phyloP scores from a whole-genome alignment of 92 coral and sea anemone genomes.

The Siderastrea radians region DNA sequence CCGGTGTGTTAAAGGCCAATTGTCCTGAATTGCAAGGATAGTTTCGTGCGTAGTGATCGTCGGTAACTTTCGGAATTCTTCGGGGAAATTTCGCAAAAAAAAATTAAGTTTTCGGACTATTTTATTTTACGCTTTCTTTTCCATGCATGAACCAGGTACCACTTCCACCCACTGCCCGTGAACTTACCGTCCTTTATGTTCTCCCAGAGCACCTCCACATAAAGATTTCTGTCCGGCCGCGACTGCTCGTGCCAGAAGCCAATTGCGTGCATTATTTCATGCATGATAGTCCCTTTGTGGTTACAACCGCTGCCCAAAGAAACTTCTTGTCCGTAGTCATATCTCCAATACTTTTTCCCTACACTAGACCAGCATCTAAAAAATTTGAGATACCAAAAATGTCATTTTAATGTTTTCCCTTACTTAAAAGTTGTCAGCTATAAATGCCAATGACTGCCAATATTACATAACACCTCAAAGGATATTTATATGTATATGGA shows the following conservation, averaged over 20 bases:
- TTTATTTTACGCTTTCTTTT: no score
- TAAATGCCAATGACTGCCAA: no score
- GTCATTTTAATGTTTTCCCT: no score
- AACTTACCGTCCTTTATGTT: slow-evolving; percentile 81
- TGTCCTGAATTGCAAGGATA: no score
- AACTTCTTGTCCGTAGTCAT: slow-evolving; percentile 76
- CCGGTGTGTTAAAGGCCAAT: no score
- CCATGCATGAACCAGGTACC: no score
- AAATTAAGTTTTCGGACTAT: no score
- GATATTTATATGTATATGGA: no score
- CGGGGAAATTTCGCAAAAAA: neutral
- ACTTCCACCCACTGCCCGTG: neutral
- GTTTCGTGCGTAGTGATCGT: neutral
- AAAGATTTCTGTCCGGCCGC: slow-evolving; percentile 86
- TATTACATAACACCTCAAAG: no score
- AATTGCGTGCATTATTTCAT: slow-evolving; percentile 91
- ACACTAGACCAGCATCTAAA: slow-evolving; percentile 92
- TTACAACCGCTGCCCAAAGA: slow-evolving; percentile 89
- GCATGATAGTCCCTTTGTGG: slow-evolving; percentile 80
- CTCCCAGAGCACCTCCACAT: slow-evolving; percentile 94
- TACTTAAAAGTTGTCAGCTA: no score
- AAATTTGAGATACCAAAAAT: no score
- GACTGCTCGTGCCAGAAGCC: slow-evolving; percentile 99
- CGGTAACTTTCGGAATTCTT: neutral
- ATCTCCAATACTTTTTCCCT: slow-evolving; percentile 83